Evolutionary conservation across 2,113 vertebrate genomes (phyloP).

Genomic region (Todiramphus saurophagus): DNA sequence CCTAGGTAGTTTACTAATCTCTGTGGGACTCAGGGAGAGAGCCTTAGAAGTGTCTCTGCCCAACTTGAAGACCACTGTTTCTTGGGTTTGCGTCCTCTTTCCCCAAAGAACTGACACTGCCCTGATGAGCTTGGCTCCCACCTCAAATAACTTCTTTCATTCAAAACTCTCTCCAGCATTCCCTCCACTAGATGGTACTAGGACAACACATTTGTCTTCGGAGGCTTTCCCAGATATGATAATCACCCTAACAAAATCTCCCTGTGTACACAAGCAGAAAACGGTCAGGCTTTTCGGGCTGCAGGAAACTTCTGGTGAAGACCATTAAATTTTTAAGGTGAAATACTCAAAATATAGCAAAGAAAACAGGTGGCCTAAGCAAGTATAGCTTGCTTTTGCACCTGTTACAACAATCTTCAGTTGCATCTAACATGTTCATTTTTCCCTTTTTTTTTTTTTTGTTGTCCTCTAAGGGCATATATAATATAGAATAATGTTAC

Average conservation of each 20-base stretch:
- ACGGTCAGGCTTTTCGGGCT: neutral
- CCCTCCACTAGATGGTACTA: slow-evolving; percentile 64
- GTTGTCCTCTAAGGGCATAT: neutral
- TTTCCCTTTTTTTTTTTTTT: neutral
- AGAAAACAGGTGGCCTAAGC: neutral
- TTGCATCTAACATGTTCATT: neutral
- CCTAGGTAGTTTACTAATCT: neutral
- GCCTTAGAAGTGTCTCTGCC: neutral
- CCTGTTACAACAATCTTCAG: neutral
- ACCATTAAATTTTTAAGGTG: neutral
- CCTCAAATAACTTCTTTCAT: neutral
- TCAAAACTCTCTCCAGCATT: neutral
- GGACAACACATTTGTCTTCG: neutral
- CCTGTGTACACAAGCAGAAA: neutral
- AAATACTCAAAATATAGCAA: neutral
- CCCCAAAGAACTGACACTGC: neutral
- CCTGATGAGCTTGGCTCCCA: neutral
- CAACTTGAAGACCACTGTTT: neutral
- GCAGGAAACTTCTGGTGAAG: neutral
- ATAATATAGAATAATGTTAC: neutral
- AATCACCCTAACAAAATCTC: neutral
- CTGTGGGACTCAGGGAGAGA: neutral
- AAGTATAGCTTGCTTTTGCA: neutral
- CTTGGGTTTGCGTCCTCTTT: neutral
- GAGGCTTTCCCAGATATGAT: neutral